Percentiles rank a stretch among this genome's conserved stretches.
These are phyloP conservation scores for Scaptomyza montana DNA, from an alignment of 1,140 invertebrate genomes.

Conservation along the genomic window DNA sequence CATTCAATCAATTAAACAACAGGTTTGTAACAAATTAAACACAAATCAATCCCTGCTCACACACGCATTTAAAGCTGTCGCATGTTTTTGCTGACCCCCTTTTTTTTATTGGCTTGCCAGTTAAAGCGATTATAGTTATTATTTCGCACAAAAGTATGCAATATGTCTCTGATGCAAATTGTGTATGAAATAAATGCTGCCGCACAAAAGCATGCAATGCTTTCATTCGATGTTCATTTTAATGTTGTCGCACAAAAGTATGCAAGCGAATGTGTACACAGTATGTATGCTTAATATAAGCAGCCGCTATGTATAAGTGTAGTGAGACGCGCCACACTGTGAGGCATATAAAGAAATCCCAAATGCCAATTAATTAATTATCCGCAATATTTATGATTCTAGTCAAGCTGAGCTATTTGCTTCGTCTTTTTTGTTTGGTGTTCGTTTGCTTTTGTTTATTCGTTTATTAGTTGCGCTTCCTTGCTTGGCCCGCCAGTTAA, in stretches of 20 bases:
- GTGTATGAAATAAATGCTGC: not conserved
- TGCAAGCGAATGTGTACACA: not conserved
- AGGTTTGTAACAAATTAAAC: not conserved
- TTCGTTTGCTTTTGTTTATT: constrained; percentile 40
- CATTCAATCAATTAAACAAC: not conserved
- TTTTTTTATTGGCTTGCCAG: constrained; percentile 10
- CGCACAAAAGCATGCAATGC: constrained; percentile 36
- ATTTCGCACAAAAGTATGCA: constrained; percentile 17
- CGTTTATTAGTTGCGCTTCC: constrained; percentile 50
- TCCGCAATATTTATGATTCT: constrained; percentile 66
- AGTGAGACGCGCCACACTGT: constrained; percentile 29
- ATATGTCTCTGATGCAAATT: too few relatives aligned
- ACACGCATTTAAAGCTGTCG: not conserved
- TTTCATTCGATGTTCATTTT: not conserved
- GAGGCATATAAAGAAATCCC: constrained; percentile 14
- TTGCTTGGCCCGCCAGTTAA: constrained; percentile 35
- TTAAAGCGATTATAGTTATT: not conserved
- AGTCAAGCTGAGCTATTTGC: constrained; percentile 24
- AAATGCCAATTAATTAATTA: constrained; percentile 63
- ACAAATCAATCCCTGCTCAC: not conserved
- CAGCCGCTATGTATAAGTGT: not conserved
- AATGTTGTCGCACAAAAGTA: constrained; percentile 1
- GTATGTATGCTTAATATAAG: constrained; percentile 17
- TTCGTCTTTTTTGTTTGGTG: constrained; percentile 18
- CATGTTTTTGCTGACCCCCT: not conserved